A percentile compares a stretch with the other conserved stretches of the same genome.
Evolutionary conservation across 2,888 invertebrate species (phyloP).

Genomic region (Euzophera pinguis): DNA sequence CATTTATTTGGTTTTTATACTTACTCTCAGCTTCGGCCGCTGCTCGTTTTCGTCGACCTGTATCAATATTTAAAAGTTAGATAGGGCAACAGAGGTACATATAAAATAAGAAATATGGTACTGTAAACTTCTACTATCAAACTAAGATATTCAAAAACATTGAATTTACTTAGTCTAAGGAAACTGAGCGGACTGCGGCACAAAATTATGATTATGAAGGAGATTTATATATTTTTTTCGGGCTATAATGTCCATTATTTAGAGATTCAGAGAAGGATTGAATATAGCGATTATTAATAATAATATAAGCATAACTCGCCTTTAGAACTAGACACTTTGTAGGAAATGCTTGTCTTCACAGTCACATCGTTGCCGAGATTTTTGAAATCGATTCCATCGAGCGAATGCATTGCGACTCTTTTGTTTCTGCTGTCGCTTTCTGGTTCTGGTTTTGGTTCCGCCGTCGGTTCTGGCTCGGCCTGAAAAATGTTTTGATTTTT

Average conservation of each 20-base stretch:
- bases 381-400: constrained; percentile 67
- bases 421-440: constrained; percentile 72
- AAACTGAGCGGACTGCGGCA: too few relatives aligned
- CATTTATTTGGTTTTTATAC: constrained; percentile 22
- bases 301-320: constrained; percentile 34
- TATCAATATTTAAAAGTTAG: background rate
- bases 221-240: too few relatives aligned
- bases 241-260: too few relatives aligned
- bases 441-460: constrained; percentile 24
- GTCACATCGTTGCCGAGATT: constrained; percentile 82
- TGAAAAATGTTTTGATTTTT: constrained; percentile 20
- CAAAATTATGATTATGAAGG: too few relatives aligned
- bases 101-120: too few relatives aligned
- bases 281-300: background rate
- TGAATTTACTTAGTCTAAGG: too few relatives aligned
- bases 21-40: constrained; percentile 39
- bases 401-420: constrained; percentile 74
- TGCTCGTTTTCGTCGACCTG: constrained; percentile 50
- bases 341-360: constrained; percentile 89
- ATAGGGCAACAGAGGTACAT: background rate
- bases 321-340: constrained; percentile 84
- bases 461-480: constrained; percentile 55
- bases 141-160: too few relatives aligned
- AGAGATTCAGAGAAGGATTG: too few relatives aligned
- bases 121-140: too few relatives aligned